These are phyloP conservation scores for Harpalus rubripes DNA, from an alignment of 2,888 invertebrate species.

Conservation along the genomic window DNA sequence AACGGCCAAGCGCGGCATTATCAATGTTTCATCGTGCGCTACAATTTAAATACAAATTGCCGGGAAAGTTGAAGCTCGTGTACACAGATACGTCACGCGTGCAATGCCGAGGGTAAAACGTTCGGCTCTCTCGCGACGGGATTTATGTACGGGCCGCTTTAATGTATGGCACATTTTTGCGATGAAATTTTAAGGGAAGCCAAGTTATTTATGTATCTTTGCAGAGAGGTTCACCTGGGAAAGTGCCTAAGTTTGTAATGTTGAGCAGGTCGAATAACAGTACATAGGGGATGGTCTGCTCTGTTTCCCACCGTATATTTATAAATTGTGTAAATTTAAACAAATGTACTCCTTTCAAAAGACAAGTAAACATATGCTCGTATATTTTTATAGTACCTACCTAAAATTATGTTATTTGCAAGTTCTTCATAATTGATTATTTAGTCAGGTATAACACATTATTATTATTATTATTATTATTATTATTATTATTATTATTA, in stretches of 20 bases:
- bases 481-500: too few relatives aligned
- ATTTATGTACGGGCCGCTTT: slow-evolving; percentile 60
- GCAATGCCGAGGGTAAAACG: neutral
- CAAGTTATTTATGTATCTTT: slow-evolving; percentile 62
- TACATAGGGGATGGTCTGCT: neutral
- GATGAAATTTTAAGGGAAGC: slow-evolving; percentile 64
- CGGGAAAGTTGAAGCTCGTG: slow-evolving; percentile 34
- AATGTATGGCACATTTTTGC: slow-evolving; percentile 65
- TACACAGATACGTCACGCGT: slow-evolving; percentile 51
- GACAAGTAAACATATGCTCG: neutral
- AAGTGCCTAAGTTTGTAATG: slow-evolving; percentile 52
- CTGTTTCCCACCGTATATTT: slow-evolving; percentile 7
- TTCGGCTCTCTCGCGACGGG: slow-evolving; percentile 18
- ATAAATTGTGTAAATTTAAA: slow-evolving; percentile 19
- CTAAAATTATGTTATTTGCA: too few relatives aligned
- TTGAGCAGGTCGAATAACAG: slow-evolving; percentile 17
- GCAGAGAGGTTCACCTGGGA: slow-evolving; percentile 58
- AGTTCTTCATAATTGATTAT: too few relatives aligned
- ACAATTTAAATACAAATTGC: slow-evolving; percentile 59
- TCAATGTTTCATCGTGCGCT: slow-evolving; percentile 50
- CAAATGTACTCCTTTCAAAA: neutral
- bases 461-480: too few relatives aligned
- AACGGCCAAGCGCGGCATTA: slow-evolving; percentile 26
- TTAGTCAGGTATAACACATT: too few relatives aligned
- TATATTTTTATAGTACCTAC: neutral